Evolutionary conservation across 2,113 vertebrate species (phyloP).

Genomic region (Thalassoma bifasciatum): DNA sequence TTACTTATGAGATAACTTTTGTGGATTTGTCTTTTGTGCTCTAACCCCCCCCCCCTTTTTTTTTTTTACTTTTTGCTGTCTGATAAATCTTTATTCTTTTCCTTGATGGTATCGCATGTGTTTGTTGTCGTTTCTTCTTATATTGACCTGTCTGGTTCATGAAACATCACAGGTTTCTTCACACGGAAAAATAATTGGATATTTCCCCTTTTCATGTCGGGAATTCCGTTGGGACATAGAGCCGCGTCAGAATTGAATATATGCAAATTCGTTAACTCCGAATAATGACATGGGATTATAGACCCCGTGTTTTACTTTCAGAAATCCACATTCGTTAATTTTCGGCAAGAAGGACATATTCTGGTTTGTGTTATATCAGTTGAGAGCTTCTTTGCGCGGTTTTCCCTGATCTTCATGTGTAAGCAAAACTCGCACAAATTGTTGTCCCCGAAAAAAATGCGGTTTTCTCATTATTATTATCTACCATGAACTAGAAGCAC

Average conservation of each 20-base stretch:
- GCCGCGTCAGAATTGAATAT: conserved; percentile 61
- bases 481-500: neutral
- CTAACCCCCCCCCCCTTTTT: no score
- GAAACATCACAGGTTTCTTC: conserved; percentile 85
- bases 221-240: conserved; percentile 74
- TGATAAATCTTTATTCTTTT: neutral
- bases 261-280: conserved; percentile 66
- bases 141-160: conserved; percentile 80
- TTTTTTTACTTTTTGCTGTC: neutral
- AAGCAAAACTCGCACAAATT: neutral
- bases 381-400: neutral
- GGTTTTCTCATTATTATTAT: neutral
- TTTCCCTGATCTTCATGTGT: neutral
- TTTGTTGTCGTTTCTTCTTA: conserved; percentile 61
- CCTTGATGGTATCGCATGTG: neutral
- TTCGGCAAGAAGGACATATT: neutral
- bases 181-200: conserved; percentile 90
- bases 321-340: neutral
- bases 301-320: neutral
- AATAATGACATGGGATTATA: conserved; percentile 59
- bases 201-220: conserved; percentile 70
- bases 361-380: neutral
- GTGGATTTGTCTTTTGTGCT: neutral
- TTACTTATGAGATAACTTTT: neutral
- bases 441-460: neutral